A percentile compares a stretch with the other conserved stretches of the same genome.
These are phyloP conservation scores for Dione vanillae DNA, from an alignment of 2,888 invertebrate genomes.

Conservation along the genomic window DNA sequence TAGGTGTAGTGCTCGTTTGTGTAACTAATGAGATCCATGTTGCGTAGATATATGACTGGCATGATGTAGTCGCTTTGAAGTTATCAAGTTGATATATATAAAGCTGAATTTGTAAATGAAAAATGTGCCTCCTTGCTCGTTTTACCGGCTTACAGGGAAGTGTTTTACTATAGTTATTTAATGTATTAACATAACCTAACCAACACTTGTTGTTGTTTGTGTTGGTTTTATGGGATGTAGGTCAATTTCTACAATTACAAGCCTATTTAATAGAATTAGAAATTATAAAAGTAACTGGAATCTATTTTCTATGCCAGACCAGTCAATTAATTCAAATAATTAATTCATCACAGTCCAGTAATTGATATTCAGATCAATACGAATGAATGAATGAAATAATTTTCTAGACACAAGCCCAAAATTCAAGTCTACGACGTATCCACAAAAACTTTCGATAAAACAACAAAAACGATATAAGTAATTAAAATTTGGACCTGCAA, in stretches of 20 bases:
- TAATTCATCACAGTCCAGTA: too few species aligned
- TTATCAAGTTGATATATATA: slow-evolving; percentile 29
- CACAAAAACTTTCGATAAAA: too few species aligned
- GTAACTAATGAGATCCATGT: slow-evolving; percentile 45
- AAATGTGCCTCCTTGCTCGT: neutral
- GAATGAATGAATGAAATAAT: too few species aligned
- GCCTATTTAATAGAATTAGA: neutral
- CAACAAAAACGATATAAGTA: neutral
- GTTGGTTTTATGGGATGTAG: neutral
- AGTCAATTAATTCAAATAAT: too few species aligned
- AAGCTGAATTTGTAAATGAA: slow-evolving; percentile 26
- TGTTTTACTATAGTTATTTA: neutral
- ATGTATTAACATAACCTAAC: neutral
- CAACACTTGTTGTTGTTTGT: neutral
- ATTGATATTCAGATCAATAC: too few species aligned
- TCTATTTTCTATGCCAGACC: neutral
- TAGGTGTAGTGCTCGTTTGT: slow-evolving; percentile 39
- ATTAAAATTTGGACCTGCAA: neutral
- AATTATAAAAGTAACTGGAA: neutral
- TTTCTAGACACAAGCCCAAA: neutral
- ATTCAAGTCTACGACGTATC: neutral
- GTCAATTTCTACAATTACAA: neutral
- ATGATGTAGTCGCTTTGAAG: slow-evolving; percentile 36
- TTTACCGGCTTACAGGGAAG: neutral
- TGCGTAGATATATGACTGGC: slow-evolving; percentile 34